Base-by-base conservation (phyloP, 2,888 invertebrate genomes). In the Eristalis arbustorum region DNA sequence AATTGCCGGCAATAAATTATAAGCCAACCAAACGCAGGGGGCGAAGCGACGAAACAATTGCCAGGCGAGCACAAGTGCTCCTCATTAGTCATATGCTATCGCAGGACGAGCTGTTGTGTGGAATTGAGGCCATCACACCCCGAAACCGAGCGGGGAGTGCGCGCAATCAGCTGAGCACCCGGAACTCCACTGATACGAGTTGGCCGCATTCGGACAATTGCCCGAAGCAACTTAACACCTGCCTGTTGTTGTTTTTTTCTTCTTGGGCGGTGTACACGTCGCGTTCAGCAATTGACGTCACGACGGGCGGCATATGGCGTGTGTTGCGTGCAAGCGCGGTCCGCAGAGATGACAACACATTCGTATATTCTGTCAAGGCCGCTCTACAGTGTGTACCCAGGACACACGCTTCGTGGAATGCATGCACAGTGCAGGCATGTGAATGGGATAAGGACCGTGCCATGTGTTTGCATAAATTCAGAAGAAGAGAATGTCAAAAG, bases 151-250 rank as follows among this genome's bases (percentile, higher is more conserved):
- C 37, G 31, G 31, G 4, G 22, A 56, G 11, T 42, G 18, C 34
- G 57, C 59, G 23, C 25, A 69, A 69, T 37, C 56, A 75, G 66
- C 34, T 56, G 31, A 25, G 66, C 69, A 78, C 59, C 59, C 42
- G 23, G 34, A 75, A 79, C 71, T 57, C 67, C 71, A 56, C 23
- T 59, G 66, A 42, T 72, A 62, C 62, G 72, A 62, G 61, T 49
- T n/a, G 69, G 68, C 76, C 76, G 8, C 49, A 61, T 56, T 68
- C 62, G 34, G 40, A 22, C 67, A 73, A 73, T 66, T 28, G 37
- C 64, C 40, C n/a, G 49, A 61, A 81, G 74, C 77, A 85, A 81
- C 71, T 81, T 66, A 81, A 81, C 85, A 85, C 85, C 77, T 85
- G 85, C 61, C 76, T 37, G 40, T 57, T 22, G 28, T 78, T 78